phyloP scores from a whole-genome alignment of 2,113 vertebrate genomes.

The Etheostoma cragini region DNA sequence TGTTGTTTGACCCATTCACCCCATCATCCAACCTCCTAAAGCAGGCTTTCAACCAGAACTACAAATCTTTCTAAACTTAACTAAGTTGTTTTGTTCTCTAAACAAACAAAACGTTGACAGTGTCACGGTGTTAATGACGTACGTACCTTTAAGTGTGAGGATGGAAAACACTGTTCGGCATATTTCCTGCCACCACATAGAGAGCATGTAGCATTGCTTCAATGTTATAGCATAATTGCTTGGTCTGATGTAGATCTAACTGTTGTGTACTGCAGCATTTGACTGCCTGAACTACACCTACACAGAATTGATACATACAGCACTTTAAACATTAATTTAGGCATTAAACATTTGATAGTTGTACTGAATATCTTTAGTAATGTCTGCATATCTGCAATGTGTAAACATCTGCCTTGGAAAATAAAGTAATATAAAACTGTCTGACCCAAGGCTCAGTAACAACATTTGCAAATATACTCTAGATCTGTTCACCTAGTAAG shows the following conservation, averaged over 20 bases:
- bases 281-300: conserved; percentile 11
- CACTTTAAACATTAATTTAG: conserved; percentile 24
- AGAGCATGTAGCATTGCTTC: not conserved
- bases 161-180: too few relatives aligned
- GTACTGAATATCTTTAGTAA: conserved; percentile 31
- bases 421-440: not conserved
- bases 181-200: not conserved
- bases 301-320: not conserved
- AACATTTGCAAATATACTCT: conserved; percentile 42
- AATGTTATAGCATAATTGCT: not conserved
- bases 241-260: conserved; percentile 9
- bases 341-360: conserved; percentile 28
- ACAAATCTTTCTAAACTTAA: too few relatives aligned
- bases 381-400: conserved; percentile 31
- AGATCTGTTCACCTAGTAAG: conserved; percentile 31
- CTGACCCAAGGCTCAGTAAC: conserved; percentile 49
- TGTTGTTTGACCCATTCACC: too few relatives aligned
- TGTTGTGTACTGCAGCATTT: not conserved
- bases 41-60: too few relatives aligned
- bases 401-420: conserved; percentile 32
- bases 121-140: too few relatives aligned
- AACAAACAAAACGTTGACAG: too few relatives aligned
- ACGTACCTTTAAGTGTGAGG: too few relatives aligned
- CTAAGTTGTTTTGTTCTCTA: too few relatives aligned
- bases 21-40: too few relatives aligned